A percentile compares a stretch with the other conserved stretches of the same genome.
Evolutionary conservation across 2,888 invertebrate genomes (phyloP).

Genomic region (Lycaena phlaeas): DNA sequence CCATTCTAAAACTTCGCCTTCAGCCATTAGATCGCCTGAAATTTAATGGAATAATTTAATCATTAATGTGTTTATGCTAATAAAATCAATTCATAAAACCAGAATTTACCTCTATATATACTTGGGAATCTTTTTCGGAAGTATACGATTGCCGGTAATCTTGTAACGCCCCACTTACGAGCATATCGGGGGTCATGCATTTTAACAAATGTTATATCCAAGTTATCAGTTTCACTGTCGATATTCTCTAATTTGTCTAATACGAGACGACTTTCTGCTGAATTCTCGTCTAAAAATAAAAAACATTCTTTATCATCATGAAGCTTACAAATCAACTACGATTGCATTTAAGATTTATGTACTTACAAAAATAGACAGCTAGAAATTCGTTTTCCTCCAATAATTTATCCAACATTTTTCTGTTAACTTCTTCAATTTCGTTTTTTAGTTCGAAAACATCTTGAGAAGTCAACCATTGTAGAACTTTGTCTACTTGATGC

Average conservation of each 20-base stretch:
- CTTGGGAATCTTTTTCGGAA: constrained; percentile 93
- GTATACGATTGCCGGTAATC: constrained; percentile 92
- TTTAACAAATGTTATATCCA: constrained; percentile 95
- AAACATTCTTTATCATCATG: background rate
- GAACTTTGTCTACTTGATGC: constrained; percentile 86
- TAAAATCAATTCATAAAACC: too few species aligned
- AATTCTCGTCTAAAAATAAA: constrained; percentile 80
- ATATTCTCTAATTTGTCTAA: constrained; percentile 91
- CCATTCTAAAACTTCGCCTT: constrained; percentile 93
- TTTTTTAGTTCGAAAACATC: constrained; percentile 96
- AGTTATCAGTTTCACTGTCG: constrained; percentile 94
- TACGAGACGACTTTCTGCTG: constrained; percentile 86
- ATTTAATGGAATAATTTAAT: constrained; percentile 23
- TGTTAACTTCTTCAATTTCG: constrained; percentile 97
- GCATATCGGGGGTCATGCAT: constrained; percentile 94
- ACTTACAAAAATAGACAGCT: constrained; percentile 96
- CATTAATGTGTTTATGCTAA: too few species aligned
- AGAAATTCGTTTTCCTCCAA: constrained; percentile 95
- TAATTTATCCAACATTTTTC: constrained; percentile 95
- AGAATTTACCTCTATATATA: constrained; percentile 84
- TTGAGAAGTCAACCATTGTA: constrained; percentile 93
- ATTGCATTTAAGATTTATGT: background rate
- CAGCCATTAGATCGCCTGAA: constrained; percentile 86
- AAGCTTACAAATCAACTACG: background rate
- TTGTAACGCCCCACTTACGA: constrained; percentile 93